Evolutionary conservation across 2,888 invertebrate species (phyloP).

Genomic region (Trisateles emortualis): DNA sequence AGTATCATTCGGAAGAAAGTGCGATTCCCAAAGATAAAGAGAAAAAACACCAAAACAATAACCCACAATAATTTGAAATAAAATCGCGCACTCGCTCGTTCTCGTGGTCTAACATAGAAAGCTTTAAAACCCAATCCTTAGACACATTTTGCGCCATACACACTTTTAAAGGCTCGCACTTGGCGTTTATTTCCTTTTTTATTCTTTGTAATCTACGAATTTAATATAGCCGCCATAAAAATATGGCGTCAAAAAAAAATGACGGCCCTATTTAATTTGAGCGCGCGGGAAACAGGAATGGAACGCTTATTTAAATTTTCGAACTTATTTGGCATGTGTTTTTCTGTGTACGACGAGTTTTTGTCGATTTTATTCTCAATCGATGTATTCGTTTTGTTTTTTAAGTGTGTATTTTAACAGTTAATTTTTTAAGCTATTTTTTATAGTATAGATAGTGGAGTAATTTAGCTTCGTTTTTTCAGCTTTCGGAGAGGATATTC

Average conservation of each 20-base stretch:
- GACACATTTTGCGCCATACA: constrained; percentile 60
- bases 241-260: constrained; percentile 67
- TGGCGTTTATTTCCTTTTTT: constrained; percentile 77
- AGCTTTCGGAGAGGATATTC: too few species aligned
- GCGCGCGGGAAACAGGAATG: constrained; percentile 54
- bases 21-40: too few species aligned
- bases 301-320: constrained; percentile 68
- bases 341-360: constrained; percentile 5
- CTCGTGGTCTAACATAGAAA: constrained; percentile 8
- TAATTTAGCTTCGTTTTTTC: too few species aligned
- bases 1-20: too few species aligned
- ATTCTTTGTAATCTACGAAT: constrained; percentile 78
- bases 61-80: neutral
- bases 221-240: constrained; percentile 77
- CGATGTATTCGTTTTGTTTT: neutral
- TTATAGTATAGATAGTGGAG: too few species aligned
- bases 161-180: constrained; percentile 71
- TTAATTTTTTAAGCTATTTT: too few species aligned
- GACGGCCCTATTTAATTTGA: constrained; percentile 68
- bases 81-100: neutral
- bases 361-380: constrained; percentile 4
- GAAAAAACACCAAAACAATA: neutral
- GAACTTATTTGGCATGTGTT: constrained; percentile 50
- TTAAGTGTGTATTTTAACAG: too few species aligned
- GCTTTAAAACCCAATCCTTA: constrained; percentile 36